Evolutionary conservation across 2,797 vertebrate species (phyloP).

Genomic region (Hyperoplus immaculatus): DNA sequence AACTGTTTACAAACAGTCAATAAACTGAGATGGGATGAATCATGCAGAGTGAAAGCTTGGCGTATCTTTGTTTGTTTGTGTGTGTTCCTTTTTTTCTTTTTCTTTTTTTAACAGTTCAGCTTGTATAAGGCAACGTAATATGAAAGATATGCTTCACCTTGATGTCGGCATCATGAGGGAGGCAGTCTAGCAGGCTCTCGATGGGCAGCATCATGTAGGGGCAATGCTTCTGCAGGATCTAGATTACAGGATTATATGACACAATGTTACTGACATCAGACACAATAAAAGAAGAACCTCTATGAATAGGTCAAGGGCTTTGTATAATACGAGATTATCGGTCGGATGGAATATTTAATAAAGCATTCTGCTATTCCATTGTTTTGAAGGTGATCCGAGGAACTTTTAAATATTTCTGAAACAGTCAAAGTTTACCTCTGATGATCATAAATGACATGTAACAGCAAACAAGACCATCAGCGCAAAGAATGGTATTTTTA

Average conservation of each 20-base stretch:
- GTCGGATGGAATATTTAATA: not conserved
- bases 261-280: slow-evolving; percentile 2
- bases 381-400: not conserved
- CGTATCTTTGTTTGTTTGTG: too few relatives aligned
- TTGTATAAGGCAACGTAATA: not conserved
- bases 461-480: too few relatives aligned
- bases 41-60: slow-evolving; percentile 2
- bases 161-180: slow-evolving; percentile 89
- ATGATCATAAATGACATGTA: too few relatives aligned
- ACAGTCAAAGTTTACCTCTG: too few relatives aligned
- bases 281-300: not conserved
- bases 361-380: not conserved
- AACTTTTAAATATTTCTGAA: too few relatives aligned
- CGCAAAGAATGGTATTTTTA: too few relatives aligned
- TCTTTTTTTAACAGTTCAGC: slow-evolving; percentile 1
- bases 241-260: slow-evolving; percentile 32
- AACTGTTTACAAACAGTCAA: slow-evolving; percentile 23
- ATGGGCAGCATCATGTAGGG: slow-evolving; percentile 92
- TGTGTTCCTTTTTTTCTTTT: not conserved
- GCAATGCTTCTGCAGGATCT: slow-evolving; percentile 91
- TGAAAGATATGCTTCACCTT: slow-evolving; percentile 82
- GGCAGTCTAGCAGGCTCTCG: slow-evolving; percentile 83
- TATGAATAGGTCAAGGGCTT: not conserved
- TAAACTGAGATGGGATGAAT: slow-evolving; percentile 34
- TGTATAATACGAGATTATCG: not conserved